phyloP scores from a whole-genome alignment of 2,888 invertebrate genomes.

The Salticus scenicus region DNA sequence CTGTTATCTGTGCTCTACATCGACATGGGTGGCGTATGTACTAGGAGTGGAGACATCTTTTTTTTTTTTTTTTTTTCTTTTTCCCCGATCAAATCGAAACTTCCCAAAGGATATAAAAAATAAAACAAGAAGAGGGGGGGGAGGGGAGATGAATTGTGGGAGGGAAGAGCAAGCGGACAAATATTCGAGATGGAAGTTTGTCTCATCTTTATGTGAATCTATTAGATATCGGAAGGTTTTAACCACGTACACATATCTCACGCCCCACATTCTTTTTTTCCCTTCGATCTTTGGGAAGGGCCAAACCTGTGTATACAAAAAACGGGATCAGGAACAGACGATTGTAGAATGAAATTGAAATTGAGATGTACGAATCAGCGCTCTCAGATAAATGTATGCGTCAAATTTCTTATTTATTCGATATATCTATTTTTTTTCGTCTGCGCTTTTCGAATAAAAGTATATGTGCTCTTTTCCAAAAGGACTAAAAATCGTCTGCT shows the following conservation, averaged over 20 bases:
- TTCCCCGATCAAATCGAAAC: not conserved
- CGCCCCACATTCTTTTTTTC: no score
- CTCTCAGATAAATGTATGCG: not conserved
- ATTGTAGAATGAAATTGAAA: conserved; percentile 31
- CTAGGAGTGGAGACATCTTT: no score
- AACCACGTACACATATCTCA: no score
- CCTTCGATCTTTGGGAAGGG: no score
- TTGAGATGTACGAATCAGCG: not conserved
- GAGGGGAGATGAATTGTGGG: not conserved
- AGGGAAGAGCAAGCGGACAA: not conserved
- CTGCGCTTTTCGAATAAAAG: not conserved
- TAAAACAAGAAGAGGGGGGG: not conserved
- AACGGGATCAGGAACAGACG: no score
- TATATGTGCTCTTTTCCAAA: conserved; percentile 1
- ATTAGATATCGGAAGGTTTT: not conserved
- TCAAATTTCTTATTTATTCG: not conserved
- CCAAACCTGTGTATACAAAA: no score
- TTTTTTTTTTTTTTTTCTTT: no score
- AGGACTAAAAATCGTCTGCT: no score
- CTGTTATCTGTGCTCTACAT: no score
- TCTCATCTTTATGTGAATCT: conserved; percentile 42
- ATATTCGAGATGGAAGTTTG: not conserved
- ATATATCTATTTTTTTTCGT: not conserved
- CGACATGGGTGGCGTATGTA: no score
- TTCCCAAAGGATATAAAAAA: no score